phyloP scores from a whole-genome alignment of 2,797 vertebrate species.

The Erethizon dorsatum region DNA sequence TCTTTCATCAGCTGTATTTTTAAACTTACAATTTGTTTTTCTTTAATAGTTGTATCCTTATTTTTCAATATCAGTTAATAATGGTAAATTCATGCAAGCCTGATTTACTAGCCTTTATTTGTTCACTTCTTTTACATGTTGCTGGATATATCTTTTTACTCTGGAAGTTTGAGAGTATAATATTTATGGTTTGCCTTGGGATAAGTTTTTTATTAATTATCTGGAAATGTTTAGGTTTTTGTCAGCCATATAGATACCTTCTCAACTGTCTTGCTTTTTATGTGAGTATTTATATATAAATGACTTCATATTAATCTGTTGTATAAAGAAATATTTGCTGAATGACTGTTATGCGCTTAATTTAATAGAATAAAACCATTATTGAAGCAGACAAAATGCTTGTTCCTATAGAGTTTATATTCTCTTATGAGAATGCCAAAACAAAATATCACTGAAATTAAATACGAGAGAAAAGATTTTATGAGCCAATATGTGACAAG shows the following conservation, averaged over 20 bases:
- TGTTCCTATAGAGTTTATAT: neutral
- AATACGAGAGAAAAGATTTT: neutral
- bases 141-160: neutral
- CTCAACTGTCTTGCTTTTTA: neutral
- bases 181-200: rapidly evolving
- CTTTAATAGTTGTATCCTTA: neutral
- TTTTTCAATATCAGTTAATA: neutral
- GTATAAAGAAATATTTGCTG: neutral
- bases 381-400: neutral
- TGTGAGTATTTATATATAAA: neutral
- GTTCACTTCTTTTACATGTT: neutral
- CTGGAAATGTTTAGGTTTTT: neutral
- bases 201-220: neutral
- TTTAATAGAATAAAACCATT: neutral
- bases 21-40: neutral
- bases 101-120: neutral
- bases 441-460: neutral
- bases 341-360: neutral
- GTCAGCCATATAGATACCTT: neutral
- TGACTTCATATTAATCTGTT: neutral
- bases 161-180: neutral
- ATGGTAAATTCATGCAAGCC: neutral
- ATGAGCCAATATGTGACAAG: neutral
- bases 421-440: neutral
- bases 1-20: neutral